Evolutionary conservation across 2,888 invertebrate species (phyloP).

Genomic region (Venustoraphidia nigricollis): DNA sequence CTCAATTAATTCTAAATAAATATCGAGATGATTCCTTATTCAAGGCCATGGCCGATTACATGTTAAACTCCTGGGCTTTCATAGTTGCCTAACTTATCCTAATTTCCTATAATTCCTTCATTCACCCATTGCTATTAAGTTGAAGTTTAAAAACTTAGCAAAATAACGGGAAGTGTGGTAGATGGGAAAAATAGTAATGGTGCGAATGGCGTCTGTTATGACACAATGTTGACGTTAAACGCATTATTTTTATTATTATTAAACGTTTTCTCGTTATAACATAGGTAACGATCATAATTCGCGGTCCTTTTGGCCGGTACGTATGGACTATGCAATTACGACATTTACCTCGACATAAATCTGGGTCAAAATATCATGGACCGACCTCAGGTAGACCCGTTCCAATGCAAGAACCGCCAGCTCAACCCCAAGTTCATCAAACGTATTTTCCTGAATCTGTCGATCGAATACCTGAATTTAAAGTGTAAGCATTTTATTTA

Average conservation of each 20-base stretch:
- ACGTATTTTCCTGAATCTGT: conserved; percentile 68
- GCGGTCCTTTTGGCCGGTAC: conserved; percentile 87
- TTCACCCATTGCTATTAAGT: no score
- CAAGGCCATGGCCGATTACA: no score
- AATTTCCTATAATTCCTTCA: no score
- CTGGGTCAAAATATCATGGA: conserved; percentile 46
- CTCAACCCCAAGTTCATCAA: conserved; percentile 51
- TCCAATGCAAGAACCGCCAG: conserved; percentile 54
- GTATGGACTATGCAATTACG: conserved; percentile 86
- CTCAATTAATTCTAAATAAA: no score
- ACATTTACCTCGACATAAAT: conserved; percentile 72
- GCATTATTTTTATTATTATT: no score
- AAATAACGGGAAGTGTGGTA: no score
- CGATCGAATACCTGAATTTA: conserved; percentile 62
- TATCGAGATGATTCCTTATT: conserved; percentile 6
- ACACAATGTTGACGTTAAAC: no score
- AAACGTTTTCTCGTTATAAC: background rate
- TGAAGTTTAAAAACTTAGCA: no score
- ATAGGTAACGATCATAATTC: conserved; percentile 52
- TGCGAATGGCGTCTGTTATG: no score
- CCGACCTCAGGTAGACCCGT: conserved; percentile 56
- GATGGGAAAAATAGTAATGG: no score
- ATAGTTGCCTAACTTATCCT: no score
- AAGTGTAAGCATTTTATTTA: conserved; percentile 43
- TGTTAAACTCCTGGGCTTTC: no score